These are phyloP conservation scores for Poecilobothrus nobilitatus DNA, from an alignment of 2,888 invertebrate species.

Conservation along the genomic window DNA sequence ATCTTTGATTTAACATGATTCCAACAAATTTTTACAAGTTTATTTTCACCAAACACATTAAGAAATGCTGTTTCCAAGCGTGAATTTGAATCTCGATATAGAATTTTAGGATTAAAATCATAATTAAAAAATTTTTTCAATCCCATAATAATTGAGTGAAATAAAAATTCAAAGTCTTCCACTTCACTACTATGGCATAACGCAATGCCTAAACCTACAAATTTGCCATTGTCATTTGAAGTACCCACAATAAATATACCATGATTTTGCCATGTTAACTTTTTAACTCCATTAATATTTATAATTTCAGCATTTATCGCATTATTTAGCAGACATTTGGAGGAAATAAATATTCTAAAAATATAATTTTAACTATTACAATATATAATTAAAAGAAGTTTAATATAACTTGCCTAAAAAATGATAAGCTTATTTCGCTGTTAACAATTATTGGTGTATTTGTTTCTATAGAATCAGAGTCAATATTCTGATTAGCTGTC, in stretches of 20 bases:
- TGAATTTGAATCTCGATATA: background rate
- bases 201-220: background rate
- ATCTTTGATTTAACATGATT: background rate
- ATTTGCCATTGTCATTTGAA: background rate
- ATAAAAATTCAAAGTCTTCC: constrained; percentile 2
- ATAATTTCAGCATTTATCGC: background rate
- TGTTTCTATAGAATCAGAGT: background rate
- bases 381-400: no score
- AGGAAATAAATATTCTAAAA: background rate
- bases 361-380: background rate
- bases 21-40: background rate
- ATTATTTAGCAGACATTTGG: background rate
- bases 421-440: background rate
- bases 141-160: background rate
- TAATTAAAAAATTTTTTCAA: background rate
- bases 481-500: background rate
- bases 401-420: background rate
- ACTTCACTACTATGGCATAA: background rate
- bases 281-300: background rate
- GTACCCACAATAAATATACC: background rate
- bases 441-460: background rate
- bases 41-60: background rate
- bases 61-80: background rate
- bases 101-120: background rate
- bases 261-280: background rate